These are phyloP conservation scores for Catharus fuscescens DNA, from an alignment of 2,113 vertebrate genomes.

Conservation along the genomic window DNA sequence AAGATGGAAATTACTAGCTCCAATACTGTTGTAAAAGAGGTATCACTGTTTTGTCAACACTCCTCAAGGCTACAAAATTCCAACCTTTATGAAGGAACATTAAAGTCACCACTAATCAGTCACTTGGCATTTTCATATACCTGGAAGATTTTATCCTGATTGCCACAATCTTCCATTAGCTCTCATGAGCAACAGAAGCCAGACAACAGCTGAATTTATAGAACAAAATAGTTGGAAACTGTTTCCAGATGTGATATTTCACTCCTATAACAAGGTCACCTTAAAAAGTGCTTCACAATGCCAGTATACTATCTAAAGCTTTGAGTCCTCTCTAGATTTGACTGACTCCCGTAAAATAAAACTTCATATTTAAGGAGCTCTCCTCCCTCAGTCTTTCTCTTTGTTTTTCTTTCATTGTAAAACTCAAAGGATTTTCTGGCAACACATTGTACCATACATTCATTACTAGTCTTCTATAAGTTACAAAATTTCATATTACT, in stretches of 20 bases:
- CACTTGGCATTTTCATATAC: neutral
- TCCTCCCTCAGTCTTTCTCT: neutral
- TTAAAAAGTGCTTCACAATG: neutral
- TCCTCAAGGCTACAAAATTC: neutral
- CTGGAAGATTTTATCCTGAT: neutral
- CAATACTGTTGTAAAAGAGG: neutral
- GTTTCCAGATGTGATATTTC: neutral
- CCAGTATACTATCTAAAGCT: neutral
- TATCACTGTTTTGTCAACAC: neutral
- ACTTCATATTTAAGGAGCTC: neutral
- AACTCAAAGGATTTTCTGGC: neutral
- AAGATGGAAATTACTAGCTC: neutral
- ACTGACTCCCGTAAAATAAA: neutral
- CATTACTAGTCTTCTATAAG: neutral
- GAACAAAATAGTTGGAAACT: neutral
- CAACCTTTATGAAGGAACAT: neutral
- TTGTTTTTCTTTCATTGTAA: neutral
- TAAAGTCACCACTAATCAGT: neutral
- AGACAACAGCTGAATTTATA: neutral
- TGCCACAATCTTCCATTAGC: neutral
- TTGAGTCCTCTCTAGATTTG: neutral
- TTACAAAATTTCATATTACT: neutral
- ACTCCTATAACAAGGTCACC: neutral
- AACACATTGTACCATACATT: neutral
- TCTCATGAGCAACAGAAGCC: neutral